A percentile compares a stretch with the other conserved stretches of the same genome.
Conservation (phyloP, 2,888 invertebrate genomes). For the Tachina lurida region DNA sequence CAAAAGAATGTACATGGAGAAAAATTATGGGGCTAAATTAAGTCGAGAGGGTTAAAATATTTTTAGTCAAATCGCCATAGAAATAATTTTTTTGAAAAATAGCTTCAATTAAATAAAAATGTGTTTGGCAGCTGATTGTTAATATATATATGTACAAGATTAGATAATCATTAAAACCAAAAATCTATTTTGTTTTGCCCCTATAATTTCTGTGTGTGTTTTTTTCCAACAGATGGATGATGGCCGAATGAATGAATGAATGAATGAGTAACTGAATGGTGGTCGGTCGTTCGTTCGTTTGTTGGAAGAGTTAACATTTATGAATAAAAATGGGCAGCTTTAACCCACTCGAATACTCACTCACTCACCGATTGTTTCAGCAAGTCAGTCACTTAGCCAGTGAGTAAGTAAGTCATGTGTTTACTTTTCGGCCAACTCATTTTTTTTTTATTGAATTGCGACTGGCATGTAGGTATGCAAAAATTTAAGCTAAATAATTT, state of each 20-base stretch:
- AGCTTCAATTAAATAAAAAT: neutral
- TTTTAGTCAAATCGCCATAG: neutral
- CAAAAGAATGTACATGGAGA: conserved; percentile 15
- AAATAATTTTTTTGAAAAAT: neutral
- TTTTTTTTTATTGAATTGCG: conserved; percentile 24
- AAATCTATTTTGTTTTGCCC: neutral
- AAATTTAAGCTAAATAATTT: conserved; percentile 54
- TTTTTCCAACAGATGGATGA: conserved; percentile 39
- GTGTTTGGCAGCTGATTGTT: too few relatives aligned
- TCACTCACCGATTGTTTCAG: conserved; percentile 28
- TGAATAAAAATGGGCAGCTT: conserved; percentile 59
- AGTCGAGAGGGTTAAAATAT: neutral
- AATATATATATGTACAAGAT: too few relatives aligned
- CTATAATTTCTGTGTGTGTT: conserved; percentile 19
- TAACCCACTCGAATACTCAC: conserved; percentile 27
- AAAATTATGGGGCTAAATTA: neutral
- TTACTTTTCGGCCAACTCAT: conserved; percentile 45
- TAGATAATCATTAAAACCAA: neutral
- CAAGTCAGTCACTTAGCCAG: conserved; percentile 52
- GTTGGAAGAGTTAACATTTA: conserved; percentile 46
- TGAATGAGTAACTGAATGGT: conserved; percentile 29
- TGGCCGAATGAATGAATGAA: neutral
- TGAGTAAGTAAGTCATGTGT: conserved; percentile 55
- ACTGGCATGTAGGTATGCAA: conserved; percentile 63
- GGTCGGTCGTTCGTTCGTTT: neutral